phyloP scores from a whole-genome alignment of 2,797 vertebrate species.

The Erethizon dorsatum region DNA sequence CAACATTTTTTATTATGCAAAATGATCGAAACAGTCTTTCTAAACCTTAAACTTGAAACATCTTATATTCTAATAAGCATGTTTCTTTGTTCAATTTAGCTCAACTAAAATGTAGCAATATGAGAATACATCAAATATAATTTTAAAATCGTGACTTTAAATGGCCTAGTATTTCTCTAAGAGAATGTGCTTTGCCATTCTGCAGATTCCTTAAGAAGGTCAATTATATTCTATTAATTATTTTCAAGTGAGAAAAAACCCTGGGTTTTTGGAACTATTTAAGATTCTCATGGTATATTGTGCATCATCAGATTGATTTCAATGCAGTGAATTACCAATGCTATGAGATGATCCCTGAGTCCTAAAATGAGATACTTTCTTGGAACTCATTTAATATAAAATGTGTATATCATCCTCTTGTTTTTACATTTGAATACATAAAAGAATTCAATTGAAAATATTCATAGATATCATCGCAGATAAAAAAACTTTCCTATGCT shows the following conservation, averaged over 20 bases:
- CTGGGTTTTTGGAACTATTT: not conserved
- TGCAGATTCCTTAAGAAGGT: not conserved
- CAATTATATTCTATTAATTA: not conserved
- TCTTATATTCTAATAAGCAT: not conserved
- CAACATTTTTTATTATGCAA: not conserved
- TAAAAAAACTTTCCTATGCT: not conserved
- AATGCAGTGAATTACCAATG: not conserved
- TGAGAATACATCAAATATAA: not conserved
- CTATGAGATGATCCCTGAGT: not conserved
- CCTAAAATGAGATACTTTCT: not conserved
- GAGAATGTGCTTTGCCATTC: not conserved
- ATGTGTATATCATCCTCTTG: not conserved
- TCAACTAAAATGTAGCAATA: not conserved
- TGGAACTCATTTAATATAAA: not conserved
- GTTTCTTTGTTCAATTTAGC: not conserved
- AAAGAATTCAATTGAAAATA: slow-evolving; percentile 22
- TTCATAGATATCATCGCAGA: not conserved
- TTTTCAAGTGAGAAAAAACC: not conserved
- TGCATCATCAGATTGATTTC: not conserved
- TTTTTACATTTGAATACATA: not conserved
- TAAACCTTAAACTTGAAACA: slow-evolving; percentile 7
- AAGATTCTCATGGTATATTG: not conserved
- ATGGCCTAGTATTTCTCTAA: not conserved
- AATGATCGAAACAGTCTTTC: not conserved
- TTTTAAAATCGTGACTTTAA: not conserved